Evolutionary conservation across 2,888 invertebrate genomes (phyloP).

Genomic region (Dolomedes plantarius): DNA sequence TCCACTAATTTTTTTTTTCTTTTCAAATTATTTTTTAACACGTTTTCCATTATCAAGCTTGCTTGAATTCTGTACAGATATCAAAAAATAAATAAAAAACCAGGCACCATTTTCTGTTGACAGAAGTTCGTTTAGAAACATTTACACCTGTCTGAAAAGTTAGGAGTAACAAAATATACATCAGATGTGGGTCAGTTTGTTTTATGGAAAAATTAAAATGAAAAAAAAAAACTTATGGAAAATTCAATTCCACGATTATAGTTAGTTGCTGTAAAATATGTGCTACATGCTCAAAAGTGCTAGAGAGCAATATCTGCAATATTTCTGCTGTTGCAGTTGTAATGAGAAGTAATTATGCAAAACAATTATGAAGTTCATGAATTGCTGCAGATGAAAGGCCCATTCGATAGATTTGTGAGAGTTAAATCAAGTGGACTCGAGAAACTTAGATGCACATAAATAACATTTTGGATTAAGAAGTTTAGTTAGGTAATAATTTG

Average conservation of each 20-base stretch:
- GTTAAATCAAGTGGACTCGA: too few species aligned
- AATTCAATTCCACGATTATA: not conserved
- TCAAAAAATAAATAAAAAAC: slow-evolving; percentile 59
- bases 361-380: too few species aligned
- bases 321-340: too few species aligned
- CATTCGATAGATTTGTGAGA: too few species aligned
- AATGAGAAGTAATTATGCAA: too few species aligned
- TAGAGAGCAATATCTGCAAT: too few species aligned
- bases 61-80: slow-evolving; percentile 50
- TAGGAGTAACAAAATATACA: slow-evolving; percentile 61
- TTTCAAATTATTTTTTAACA: not conserved
- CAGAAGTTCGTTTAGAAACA: slow-evolving; percentile 47
- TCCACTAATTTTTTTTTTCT: not conserved
- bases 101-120: slow-evolving; percentile 46
- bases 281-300: too few species aligned
- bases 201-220: not conserved
- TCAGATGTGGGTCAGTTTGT: slow-evolving; percentile 36
- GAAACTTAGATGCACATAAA: too few species aligned
- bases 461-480: too few species aligned
- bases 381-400: too few species aligned
- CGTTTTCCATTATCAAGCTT: not conserved
- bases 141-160: slow-evolving; percentile 49
- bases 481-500: too few species aligned
- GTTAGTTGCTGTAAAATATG: too few species aligned
- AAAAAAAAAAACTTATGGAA: not conserved